Conservation (phyloP, 1,140 invertebrate genomes). For the Zelostemma sp. region DNA sequence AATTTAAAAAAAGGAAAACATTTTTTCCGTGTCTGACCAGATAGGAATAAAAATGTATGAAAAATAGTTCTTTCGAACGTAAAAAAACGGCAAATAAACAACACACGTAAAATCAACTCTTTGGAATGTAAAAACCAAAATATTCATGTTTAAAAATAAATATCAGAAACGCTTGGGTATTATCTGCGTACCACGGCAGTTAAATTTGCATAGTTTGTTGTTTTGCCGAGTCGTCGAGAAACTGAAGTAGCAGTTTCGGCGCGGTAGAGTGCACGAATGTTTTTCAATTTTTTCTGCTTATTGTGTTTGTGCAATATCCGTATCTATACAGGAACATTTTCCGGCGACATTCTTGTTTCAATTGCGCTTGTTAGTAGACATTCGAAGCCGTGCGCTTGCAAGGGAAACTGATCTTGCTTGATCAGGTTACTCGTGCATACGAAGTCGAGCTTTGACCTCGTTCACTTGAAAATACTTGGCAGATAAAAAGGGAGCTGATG, state of each 20-base stretch:
- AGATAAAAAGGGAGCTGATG: neutral
- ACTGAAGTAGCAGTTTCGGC: neutral
- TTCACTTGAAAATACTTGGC: neutral
- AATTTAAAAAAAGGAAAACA: no score
- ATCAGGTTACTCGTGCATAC: slow-evolving; percentile 5
- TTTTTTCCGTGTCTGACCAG: no score
- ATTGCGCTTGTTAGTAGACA: slow-evolving; percentile 7
- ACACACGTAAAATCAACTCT: no score
- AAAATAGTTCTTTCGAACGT: no score
- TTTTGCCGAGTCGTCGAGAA: neutral
- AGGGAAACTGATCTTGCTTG: slow-evolving; percentile 1
- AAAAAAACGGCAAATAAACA: no score
- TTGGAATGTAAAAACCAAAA: neutral
- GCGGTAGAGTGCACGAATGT: neutral
- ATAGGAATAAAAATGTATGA: no score
- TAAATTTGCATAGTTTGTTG: neutral
- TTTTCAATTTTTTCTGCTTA: slow-evolving; percentile 2
- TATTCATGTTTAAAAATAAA: neutral
- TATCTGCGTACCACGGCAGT: neutral
- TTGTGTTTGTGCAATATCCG: neutral
- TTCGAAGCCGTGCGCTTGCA: slow-evolving; percentile 2
- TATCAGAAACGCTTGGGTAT: neutral
- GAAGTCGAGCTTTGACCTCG: slow-evolving; percentile 1
- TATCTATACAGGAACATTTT: neutral
- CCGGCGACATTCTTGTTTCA: neutral